Evolutionary conservation across 2,797 vertebrate genomes (phyloP).

Genomic region (Esox masquinongy): DNA sequence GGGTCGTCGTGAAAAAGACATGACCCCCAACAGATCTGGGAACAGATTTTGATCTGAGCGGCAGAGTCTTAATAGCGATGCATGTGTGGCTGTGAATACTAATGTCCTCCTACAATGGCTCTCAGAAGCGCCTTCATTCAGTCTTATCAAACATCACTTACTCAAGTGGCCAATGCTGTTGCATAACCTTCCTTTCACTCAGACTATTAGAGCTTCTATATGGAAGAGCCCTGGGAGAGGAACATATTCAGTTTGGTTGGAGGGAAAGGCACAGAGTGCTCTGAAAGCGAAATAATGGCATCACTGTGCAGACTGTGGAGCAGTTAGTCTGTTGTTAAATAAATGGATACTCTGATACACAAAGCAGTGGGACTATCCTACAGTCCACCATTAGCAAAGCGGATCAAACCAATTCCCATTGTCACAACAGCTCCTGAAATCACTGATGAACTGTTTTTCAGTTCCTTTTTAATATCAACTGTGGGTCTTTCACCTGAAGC

Average conservation of each 20-base stretch:
- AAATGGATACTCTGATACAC: slow-evolving; percentile 15
- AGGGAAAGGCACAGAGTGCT: slow-evolving; percentile 17
- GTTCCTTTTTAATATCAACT: slow-evolving; percentile 6
- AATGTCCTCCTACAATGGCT: slow-evolving; percentile 58
- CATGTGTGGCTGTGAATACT: slow-evolving; percentile 53
- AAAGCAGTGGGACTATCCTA: slow-evolving; percentile 40
- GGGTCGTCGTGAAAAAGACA: slow-evolving; percentile 31
- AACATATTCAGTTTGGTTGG: slow-evolving; percentile 32
- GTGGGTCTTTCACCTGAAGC: slow-evolving; percentile 34
- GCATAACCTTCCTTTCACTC: slow-evolving; percentile 66
- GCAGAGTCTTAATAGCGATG: slow-evolving; percentile 43
- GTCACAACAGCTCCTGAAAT: no score
- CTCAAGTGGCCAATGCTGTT: slow-evolving; percentile 62
- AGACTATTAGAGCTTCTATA: slow-evolving; percentile 30
- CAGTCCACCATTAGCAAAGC: slow-evolving; percentile 29
- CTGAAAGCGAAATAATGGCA: slow-evolving; percentile 29
- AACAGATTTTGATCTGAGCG: slow-evolving; percentile 45
- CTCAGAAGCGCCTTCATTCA: slow-evolving; percentile 55
- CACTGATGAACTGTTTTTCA: not conserved
- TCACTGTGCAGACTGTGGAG: slow-evolving; percentile 14
- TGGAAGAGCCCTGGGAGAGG: slow-evolving; percentile 32
- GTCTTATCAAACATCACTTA: slow-evolving; percentile 50
- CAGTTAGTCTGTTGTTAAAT: slow-evolving; percentile 12
- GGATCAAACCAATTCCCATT: slow-evolving; percentile 22
- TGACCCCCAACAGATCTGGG: slow-evolving; percentile 36